Evolutionary conservation across 1,140 invertebrate species (phyloP), one percentile per base, ranked within the genome.

Genomic region (Musca vetustissima): DNA sequence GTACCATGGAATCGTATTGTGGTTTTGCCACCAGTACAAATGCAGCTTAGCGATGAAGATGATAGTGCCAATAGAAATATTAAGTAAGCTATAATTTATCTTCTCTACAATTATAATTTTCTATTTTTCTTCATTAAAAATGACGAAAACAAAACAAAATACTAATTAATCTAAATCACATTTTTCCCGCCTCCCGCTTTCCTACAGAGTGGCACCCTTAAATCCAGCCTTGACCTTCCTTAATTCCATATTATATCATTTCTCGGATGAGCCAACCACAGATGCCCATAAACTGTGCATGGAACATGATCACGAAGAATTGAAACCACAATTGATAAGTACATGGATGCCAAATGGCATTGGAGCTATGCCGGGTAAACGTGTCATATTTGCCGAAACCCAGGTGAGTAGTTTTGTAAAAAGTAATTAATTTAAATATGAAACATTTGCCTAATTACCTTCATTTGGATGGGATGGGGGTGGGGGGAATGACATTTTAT

Each of bases 1-100:
- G 94, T 95, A 68, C 94, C 95, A 19, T 96, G 95, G 95, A 97
- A 97, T 86, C 92, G 96, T 84, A 97, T 97, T 71, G 93, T 97
- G 4, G 94, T 97, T 2, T 84, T 97, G 70, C 89, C 92, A 15
- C 92, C 93, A 1, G 90, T 97, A 32, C 88, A 92, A 72, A 94
- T 97, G 92, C 89, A 92, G 73, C 85, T 94, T 28, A 91, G 88
- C 77, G 90, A 94, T 72, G 91, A 92, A 69, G 86, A 85, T 65
- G 88, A 91, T 66, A 85, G 87, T 74, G 83, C 80, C 28, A 83
- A 76, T 69, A 71, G 81, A 64, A 82, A 83, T 67, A 77, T 86
- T 24, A 87, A 87, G 88, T 88, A 75, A 75, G 74, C 69, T 32
- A 43, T 3, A 52, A 53, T 49, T 32, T 36, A 22, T 43, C 36